Conservation (phyloP, 1,140 invertebrate genomes). For the Zaprionus lachaisei region DNA sequence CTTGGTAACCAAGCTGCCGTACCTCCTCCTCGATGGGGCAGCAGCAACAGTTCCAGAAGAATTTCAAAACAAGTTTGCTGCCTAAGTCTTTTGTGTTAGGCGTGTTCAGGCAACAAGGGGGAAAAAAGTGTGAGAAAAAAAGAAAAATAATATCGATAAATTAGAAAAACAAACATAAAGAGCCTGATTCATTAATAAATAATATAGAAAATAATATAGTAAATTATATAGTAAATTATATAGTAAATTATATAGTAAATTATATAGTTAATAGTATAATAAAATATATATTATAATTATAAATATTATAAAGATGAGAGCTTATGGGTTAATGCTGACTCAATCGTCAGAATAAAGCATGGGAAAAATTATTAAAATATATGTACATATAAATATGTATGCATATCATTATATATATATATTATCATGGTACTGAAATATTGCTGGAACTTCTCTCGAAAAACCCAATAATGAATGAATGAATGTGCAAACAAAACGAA, state of each 20-base stretch:
- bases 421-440: too few species aligned
- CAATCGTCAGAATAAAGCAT: too few species aligned
- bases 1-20: too few species aligned
- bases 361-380: too few species aligned
- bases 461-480: too few species aligned
- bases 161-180: not conserved
- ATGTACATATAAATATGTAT: too few species aligned
- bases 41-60: constrained; percentile 47
- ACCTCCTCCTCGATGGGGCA: not conserved
- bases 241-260: not conserved
- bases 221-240: not conserved
- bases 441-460: too few species aligned
- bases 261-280: not conserved
- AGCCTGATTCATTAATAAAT: not conserved
- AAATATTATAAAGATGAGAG: not conserved
- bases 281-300: not conserved
- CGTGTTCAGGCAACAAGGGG: not conserved
- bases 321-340: too few species aligned
- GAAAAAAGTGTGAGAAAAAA: not conserved
- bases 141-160: not conserved
- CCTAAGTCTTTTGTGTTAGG: constrained; percentile 59
- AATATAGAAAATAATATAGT: not conserved
- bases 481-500: too few species aligned
- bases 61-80: constrained; percentile 72
- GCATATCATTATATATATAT: too few species aligned